Evolutionary conservation across 2,797 vertebrate genomes (phyloP), one percentile per base, ranked within the genome.

Genomic region (Rhyacichthys aspro): DNA sequence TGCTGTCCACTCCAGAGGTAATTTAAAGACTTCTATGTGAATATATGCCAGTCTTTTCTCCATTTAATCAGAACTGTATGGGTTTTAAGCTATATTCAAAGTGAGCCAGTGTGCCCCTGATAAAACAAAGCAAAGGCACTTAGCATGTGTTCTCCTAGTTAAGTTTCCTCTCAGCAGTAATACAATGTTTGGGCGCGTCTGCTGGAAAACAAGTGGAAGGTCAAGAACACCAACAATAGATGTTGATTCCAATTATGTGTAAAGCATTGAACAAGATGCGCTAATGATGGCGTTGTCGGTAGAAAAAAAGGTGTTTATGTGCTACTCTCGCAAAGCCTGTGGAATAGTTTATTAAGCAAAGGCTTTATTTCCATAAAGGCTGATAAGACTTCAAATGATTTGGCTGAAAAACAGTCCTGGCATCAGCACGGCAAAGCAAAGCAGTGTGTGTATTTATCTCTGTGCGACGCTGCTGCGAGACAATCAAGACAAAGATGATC

Each of bases 181-280:
- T 79, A 82, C 84, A 72, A 57, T 72, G 81, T 88, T 87, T 94
- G 93, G 69, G 70, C 79, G 86, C 74, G 78, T 84, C 84, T 89
- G 77, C 76, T 67, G 80, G 85, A 90, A 91, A 91, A 89, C 86
- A 87, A 89, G 85, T 67, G 81, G 85, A 82, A 89, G 89, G 89
- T 91, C 83, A 86, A 78, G 69, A 87, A 85, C 88, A 66, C 75
- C 72, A 88, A 88, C 86, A 90, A 91, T 90, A 86, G 84, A 84
- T 86, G 90, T 90, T 92, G 89, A 91, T 92, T 90, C 88, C 88
- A 92, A 90, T 90, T 90, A 91, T 81, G 84, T 83, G 78, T 84
- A 87, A 88, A 86, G 87, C 85, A 85, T 85, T 89, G 86, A 90
- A 90, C 86, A 89, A 89, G 88, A 89, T 71, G 83, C 75, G 67